A percentile compares a stretch with the other conserved stretches of the same genome.
Conservation (phyloP, 2,113 vertebrate species). For the Tychaedon coryphoeus region DNA sequence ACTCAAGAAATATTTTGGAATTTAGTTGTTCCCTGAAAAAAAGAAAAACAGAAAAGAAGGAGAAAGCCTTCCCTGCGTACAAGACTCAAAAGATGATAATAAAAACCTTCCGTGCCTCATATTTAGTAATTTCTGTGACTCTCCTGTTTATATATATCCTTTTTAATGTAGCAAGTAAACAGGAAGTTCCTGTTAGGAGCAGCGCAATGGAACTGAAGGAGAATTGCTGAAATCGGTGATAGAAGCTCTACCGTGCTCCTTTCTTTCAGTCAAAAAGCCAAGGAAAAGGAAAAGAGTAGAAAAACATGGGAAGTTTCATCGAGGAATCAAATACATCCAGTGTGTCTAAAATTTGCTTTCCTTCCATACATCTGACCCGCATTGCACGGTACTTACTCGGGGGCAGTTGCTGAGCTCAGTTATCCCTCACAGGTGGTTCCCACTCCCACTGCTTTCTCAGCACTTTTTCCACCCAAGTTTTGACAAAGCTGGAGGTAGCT, state of each 20-base stretch:
- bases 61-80: background rate
- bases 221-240: accelerated
- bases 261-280: background rate
- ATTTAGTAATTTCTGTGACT: constrained; percentile 9
- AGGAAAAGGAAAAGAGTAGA: background rate
- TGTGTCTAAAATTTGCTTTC: background rate
- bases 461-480: background rate
- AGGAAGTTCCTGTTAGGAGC: constrained; percentile 30
- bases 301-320: accelerated
- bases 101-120: constrained; percentile 54
- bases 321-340: background rate
- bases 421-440: background rate
- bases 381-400: accelerated
- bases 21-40: background rate
- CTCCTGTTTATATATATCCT: background rate
- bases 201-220: background rate
- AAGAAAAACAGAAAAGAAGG: background rate
- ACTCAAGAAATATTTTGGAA: constrained; percentile 5
- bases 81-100: constrained; percentile 47
- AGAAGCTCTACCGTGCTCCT: accelerated
- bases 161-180: constrained; percentile 8
- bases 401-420: background rate
- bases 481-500: background rate
- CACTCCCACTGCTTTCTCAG: background rate
- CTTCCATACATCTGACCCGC: accelerated